Percentiles rank a stretch among this genome's conserved stretches.
phyloP scores from a whole-genome alignment of 2,113 vertebrate species.

The Cephalopholis sonnerati region DNA sequence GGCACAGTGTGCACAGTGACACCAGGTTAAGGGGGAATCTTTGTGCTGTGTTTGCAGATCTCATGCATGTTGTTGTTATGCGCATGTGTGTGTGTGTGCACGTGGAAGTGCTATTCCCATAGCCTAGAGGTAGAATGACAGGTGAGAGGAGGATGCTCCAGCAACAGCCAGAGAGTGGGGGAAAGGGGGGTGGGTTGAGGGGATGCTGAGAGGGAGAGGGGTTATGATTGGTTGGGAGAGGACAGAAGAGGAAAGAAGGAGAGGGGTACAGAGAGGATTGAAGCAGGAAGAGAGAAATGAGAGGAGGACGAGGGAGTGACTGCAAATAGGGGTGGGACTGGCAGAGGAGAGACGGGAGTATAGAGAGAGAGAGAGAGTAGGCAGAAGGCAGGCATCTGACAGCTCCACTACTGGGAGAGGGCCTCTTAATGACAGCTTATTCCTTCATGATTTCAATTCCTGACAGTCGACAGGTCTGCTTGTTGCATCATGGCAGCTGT shows the following conservation, averaged over 20 bases:
- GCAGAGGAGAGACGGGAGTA: slow-evolving; percentile 76
- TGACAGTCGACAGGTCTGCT: slow-evolving; percentile 97
- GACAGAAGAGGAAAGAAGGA: slow-evolving; percentile 56
- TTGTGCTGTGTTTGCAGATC: slow-evolving; percentile 48
- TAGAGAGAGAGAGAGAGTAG: slow-evolving; percentile 79
- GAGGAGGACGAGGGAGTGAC: slow-evolving; percentile 76
- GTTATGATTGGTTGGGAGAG: slow-evolving; percentile 71
- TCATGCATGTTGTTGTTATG: slow-evolving; percentile 42
- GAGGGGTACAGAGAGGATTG: slow-evolving; percentile 63
- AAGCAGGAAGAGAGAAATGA: slow-evolving; percentile 72
- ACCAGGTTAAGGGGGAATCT: slow-evolving; percentile 7
- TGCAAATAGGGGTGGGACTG: slow-evolving; percentile 81
- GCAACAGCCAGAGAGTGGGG: slow-evolving; percentile 51
- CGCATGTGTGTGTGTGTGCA: slow-evolving; percentile 32
- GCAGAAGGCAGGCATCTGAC: slow-evolving; percentile 90
- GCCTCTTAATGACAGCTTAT: slow-evolving; percentile 96
- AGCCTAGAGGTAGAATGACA: slow-evolving; percentile 78
- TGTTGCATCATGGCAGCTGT: slow-evolving; percentile 95
- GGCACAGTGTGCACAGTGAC: slow-evolving; percentile 22
- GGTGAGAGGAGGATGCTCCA: slow-evolving; percentile 73
- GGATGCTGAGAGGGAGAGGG: slow-evolving; percentile 42
- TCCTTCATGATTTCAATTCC: slow-evolving; percentile 96
- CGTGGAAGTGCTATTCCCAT: slow-evolving; percentile 69
- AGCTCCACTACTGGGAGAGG: slow-evolving; percentile 92
- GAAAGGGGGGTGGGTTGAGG: slow-evolving; percentile 6